These are phyloP conservation scores for Florisuga fusca DNA, from an alignment of 2,797 vertebrate species.

Conservation along the genomic window DNA sequence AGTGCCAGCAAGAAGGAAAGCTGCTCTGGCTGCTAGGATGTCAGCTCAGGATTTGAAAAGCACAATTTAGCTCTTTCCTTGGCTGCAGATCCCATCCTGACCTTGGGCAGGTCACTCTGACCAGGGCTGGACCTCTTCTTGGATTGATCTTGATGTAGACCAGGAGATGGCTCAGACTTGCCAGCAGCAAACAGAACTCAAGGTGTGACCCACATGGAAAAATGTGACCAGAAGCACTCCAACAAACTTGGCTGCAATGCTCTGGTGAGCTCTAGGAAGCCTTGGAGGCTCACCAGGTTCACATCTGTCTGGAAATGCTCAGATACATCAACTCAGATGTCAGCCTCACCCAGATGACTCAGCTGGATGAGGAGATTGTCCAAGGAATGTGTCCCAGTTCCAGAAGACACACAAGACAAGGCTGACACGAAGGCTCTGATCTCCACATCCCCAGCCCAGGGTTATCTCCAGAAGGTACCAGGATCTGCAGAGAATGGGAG, in stretches of 20 bases:
- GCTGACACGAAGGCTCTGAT: background rate
- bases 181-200: accelerated
- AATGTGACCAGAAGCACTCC: background rate
- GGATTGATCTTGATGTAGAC: background rate
- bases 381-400: background rate
- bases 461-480: background rate
- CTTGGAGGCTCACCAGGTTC: background rate
- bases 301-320: background rate
- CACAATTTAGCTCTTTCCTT: background rate
- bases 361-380: background rate
- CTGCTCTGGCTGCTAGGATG: background rate
- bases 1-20: background rate
- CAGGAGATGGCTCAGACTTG: background rate
- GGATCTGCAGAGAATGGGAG: background rate
- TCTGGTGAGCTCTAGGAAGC: background rate
- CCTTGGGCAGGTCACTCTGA: background rate
- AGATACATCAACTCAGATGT: background rate
- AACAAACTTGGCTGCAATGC: background rate
- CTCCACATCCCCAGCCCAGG: background rate
- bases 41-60: background rate
- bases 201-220: background rate
- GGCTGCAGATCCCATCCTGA: background rate
- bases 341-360: background rate
- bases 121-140: background rate
- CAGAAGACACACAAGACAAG: background rate